Evolutionary conservation across 2,797 vertebrate genomes (phyloP).

Genomic region (Sebastes paucispinis): DNA sequence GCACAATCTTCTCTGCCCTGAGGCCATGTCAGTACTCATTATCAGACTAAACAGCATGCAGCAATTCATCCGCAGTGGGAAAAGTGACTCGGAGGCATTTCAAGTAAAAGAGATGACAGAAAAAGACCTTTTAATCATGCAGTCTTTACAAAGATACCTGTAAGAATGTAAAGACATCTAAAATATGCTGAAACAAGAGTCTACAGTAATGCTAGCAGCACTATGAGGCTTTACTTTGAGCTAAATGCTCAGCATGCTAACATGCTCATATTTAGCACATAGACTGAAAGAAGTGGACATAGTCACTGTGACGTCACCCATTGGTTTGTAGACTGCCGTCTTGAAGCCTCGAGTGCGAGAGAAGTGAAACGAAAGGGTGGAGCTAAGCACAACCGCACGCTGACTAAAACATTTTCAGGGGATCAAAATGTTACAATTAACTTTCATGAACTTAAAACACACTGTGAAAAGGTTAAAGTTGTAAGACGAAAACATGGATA

Average conservation of each 20-base stretch:
- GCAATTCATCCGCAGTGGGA: neutral
- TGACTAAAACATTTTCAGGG: too few species aligned
- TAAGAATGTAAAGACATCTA: neutral
- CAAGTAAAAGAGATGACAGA: neutral
- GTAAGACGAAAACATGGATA: too few species aligned
- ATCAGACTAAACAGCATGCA: slow-evolving; percentile 2
- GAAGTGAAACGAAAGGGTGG: neutral
- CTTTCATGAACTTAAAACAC: too few species aligned
- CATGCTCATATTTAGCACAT: neutral
- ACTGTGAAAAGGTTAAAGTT: too few species aligned
- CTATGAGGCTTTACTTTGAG: neutral
- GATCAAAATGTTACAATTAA: too few species aligned
- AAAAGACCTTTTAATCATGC: neutral
- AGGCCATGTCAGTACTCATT: neutral
- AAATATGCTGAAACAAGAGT: neutral
- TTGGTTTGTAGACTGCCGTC: neutral
- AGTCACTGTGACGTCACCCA: neutral
- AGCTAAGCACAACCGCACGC: neutral
- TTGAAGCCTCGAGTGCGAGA: too few species aligned
- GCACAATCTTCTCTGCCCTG: slow-evolving; percentile 9
- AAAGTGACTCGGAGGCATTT: neutral
- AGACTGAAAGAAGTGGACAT: neutral
- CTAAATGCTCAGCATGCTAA: neutral
- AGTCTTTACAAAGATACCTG: neutral
- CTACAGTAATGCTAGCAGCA: neutral